phyloP scores from a whole-genome alignment of 2,888 invertebrate genomes.

The Patella pellucida region DNA sequence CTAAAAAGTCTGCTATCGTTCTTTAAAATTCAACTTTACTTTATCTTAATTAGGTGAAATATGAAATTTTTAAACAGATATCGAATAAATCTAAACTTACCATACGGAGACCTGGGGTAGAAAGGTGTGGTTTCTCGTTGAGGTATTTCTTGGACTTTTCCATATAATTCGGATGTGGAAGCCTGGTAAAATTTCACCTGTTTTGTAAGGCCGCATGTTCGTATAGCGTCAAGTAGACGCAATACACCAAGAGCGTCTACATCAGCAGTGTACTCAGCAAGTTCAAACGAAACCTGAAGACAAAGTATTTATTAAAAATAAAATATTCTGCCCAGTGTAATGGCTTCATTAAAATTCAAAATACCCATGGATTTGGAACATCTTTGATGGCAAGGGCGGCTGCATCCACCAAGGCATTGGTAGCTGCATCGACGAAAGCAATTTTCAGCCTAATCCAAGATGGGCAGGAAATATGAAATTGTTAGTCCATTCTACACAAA shows the following conservation, averaged over 20 bases:
- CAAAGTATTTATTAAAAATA: background rate
- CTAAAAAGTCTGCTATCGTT: too few relatives aligned
- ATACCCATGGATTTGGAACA: too few relatives aligned
- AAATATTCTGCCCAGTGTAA: too few relatives aligned
- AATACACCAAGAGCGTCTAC: slow-evolving; percentile 71
- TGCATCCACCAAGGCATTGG: too few relatives aligned
- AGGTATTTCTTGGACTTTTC: slow-evolving; percentile 71
- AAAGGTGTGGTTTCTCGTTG: slow-evolving; percentile 72
- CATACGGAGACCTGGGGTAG: slow-evolving; percentile 72
- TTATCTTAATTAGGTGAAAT: too few relatives aligned
- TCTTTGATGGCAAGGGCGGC: too few relatives aligned
- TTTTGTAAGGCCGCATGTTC: slow-evolving; percentile 66
- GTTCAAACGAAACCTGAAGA: slow-evolving; percentile 88
- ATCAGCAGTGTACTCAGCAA: slow-evolving; percentile 99
- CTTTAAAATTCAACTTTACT: too few relatives aligned
- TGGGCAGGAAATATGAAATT: too few relatives aligned
- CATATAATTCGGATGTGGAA: slow-evolving; percentile 71
- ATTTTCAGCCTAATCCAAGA: too few relatives aligned
- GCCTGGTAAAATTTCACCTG: slow-evolving; percentile 70
- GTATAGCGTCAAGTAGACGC: slow-evolving; percentile 69
- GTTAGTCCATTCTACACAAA: background rate
- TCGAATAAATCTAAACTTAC: slow-evolving; percentile 41
- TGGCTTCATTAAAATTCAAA: too few relatives aligned
- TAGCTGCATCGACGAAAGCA: too few relatives aligned
- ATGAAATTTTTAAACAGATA: background rate